phyloP scores from a whole-genome alignment of 2,113 vertebrate genomes.

The Pelodiscus sinensis region DNA sequence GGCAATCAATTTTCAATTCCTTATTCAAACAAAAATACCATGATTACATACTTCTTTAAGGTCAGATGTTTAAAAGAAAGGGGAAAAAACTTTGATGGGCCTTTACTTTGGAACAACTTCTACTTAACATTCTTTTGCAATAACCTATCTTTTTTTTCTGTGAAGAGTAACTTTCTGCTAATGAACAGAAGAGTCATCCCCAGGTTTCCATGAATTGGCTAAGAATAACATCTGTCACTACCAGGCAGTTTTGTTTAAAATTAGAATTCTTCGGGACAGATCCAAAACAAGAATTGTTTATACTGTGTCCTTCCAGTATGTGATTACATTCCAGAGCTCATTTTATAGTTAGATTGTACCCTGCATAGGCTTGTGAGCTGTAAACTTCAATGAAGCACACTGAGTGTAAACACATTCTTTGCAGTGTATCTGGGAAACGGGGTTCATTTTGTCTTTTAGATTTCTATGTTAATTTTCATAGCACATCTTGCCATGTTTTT shows the following conservation, averaged over 20 bases:
- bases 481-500: too few species aligned
- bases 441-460: background rate
- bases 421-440: background rate
- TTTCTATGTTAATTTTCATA: too few species aligned
- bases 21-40: background rate
- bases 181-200: background rate
- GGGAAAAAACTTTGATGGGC: background rate
- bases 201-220: background rate
- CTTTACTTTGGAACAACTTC: background rate
- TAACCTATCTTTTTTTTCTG: background rate
- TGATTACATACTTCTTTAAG: background rate
- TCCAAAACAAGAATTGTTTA: slow-evolving; percentile 20
- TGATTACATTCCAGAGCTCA: background rate
- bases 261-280: slow-evolving; percentile 32
- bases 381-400: background rate
- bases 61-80: background rate
- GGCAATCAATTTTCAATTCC: background rate
- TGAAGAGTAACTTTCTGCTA: slow-evolving; percentile 1
- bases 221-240: slow-evolving; percentile 4
- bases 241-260: background rate
- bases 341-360: background rate
- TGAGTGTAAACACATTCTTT: background rate
- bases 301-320: background rate
- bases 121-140: background rate
- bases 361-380: background rate